These are phyloP conservation scores for Sinohyriopsis cumingii DNA, from an alignment of 2,888 invertebrate genomes.

Conservation along the genomic window DNA sequence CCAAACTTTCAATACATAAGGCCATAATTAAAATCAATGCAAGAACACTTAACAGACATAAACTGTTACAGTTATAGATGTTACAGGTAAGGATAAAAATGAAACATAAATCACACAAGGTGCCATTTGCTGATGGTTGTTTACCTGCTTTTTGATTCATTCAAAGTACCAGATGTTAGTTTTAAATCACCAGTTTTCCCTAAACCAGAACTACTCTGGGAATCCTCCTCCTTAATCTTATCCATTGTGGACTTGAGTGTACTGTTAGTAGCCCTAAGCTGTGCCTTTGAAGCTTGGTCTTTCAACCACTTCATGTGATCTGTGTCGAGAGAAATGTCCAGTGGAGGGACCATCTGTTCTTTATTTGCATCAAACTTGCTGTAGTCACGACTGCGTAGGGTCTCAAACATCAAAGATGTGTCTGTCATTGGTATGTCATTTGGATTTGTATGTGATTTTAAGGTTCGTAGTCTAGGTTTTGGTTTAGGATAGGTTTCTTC, in stretches of 20 bases:
- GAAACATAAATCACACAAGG: background rate
- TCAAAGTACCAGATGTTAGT: slow-evolving; percentile 37
- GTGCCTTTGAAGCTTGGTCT: slow-evolving; percentile 62
- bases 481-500: slow-evolving; percentile 20
- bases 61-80: background rate
- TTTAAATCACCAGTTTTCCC: slow-evolving; percentile 44
- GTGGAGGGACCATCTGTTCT: slow-evolving; percentile 57
- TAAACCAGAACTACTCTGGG: slow-evolving; percentile 39
- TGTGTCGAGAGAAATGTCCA: slow-evolving; percentile 68
- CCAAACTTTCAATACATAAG: background rate
- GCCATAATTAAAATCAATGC: background rate
- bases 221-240: slow-evolving; percentile 30
- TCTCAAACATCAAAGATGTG: slow-evolving; percentile 60
- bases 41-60: background rate
- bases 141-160: slow-evolving; percentile 47
- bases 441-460: slow-evolving; percentile 30
- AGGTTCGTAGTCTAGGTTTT: slow-evolving; percentile 38
- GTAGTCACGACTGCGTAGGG: slow-evolving; percentile 64
- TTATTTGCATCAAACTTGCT: slow-evolving; percentile 29
- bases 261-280: slow-evolving; percentile 42
- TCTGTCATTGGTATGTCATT: slow-evolving; percentile 38
- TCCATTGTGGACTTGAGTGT: slow-evolving; percentile 37
- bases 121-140: background rate
- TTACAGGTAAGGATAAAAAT: slow-evolving; percentile 1
- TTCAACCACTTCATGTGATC: slow-evolving; percentile 68